Conservation (phyloP, 2,797 vertebrate species). For the Enteromius unitaeniatus region DNA sequence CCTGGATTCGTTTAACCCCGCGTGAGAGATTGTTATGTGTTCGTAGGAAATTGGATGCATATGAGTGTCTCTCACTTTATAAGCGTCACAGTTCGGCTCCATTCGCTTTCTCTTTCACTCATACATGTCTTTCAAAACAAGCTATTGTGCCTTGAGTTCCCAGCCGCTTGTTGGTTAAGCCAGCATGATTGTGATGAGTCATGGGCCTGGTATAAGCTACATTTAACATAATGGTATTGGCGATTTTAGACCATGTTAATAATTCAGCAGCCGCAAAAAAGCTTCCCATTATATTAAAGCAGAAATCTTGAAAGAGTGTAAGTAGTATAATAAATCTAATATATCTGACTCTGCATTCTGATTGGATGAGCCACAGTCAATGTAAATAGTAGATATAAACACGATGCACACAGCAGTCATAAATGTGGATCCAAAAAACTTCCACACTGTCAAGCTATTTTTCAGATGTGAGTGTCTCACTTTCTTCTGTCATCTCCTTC, state of each 20-base stretch:
- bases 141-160: constrained; percentile 15
- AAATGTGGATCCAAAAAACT: background rate
- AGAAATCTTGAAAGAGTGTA: background rate
- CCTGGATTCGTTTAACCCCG: constrained; percentile 36
- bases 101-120: constrained; percentile 23
- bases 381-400: background rate
- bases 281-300: background rate
- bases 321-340: background rate
- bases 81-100: constrained; percentile 24
- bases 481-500: background rate
- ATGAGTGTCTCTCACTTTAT: constrained; percentile 37
- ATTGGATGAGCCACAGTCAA: background rate
- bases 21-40: constrained; percentile 54
- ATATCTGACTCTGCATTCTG: background rate
- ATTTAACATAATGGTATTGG: background rate
- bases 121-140: constrained; percentile 33
- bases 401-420: background rate
- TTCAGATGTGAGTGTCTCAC: background rate
- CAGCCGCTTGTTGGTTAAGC: constrained; percentile 23
- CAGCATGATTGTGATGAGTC: background rate
- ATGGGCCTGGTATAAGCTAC: background rate
- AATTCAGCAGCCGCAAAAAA: background rate
- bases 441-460: background rate
- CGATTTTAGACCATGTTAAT: background rate
- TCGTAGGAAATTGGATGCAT: constrained; percentile 52